phyloP scores from a whole-genome alignment of 2,113 vertebrate genomes.

The Ctenodactylus gundi region DNA sequence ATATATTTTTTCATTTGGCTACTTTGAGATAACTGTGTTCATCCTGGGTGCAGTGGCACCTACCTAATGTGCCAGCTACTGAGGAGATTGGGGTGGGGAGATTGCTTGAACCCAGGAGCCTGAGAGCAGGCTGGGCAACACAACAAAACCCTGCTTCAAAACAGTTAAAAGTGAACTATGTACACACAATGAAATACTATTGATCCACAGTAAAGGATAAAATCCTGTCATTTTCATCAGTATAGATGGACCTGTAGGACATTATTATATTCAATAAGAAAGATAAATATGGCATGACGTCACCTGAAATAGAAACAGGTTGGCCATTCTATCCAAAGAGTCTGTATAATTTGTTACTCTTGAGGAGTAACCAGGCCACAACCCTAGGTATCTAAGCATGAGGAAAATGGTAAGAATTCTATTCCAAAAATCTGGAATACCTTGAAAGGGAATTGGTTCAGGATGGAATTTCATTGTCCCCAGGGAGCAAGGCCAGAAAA shows the following conservation, averaged over 20 bases:
- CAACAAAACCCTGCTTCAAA: not conserved
- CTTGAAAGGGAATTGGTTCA: not conserved
- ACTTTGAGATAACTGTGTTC: not conserved
- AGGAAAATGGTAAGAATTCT: not conserved
- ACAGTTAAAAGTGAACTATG: not conserved
- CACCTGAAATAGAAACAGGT: no score
- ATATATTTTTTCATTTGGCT: not conserved
- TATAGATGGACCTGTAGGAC: not conserved
- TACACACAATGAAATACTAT: not conserved
- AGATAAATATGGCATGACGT: not conserved
- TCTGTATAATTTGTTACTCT: not conserved
- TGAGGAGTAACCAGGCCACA: not conserved
- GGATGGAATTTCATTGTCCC: not conserved
- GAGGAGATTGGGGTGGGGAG: not conserved
- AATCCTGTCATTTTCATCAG: not conserved
- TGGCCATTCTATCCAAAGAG: no score
- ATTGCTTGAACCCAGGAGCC: not conserved
- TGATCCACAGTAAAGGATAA: not conserved
- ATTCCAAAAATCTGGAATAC: not conserved
- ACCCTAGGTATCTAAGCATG: not conserved
- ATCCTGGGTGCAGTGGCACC: no score
- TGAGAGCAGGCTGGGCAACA: not conserved
- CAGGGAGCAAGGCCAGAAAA: not conserved
- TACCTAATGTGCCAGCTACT: not conserved
- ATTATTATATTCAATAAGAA: not conserved